Base-by-base conservation (phyloP, 2,113 vertebrate genomes). In the Paedocypris sp. region DNA sequence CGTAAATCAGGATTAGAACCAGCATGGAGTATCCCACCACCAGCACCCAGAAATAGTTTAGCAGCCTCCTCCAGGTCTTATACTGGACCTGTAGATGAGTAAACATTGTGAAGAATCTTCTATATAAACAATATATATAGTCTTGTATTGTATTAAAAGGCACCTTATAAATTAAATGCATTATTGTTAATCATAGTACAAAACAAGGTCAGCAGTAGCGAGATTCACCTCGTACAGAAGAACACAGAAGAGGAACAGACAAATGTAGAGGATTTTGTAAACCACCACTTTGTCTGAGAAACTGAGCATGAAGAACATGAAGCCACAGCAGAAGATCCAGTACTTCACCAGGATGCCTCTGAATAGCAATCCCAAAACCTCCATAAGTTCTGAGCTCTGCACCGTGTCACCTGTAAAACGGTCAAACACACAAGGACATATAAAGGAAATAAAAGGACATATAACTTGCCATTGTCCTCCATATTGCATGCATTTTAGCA, bases 251-350 rank as follows among this genome's bases (percentile, higher is more conserved):
- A 74, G 64, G 48, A 89, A 84, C 25, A 89, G 77, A 54, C 83
- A 71, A 35, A 81, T 35, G 13, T 82, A 84, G 60, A 86, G 74
- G 54, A 83, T 85, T 80, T 85, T 80, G 64, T 86, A 83, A 6
- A 78, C 77, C 0, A 75, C 83, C 16, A 78, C 64, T 46, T 81
- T 87, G 68, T 86, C 82, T 0, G 66, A 75, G 67, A 86, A 86
- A 75, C 87, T 86, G 75, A 85, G 58, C 10, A 86, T 47, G 61
- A 84, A 86, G 73, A 87, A 83, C 77, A 87, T 82, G 56, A 78
- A 77, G 49, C 80, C 80, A 50, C 87, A 89, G 73, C 83, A 80
- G 31, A 82, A 76, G 61, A 87, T 86, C 83, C 84, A 84, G 73
- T 82, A 82, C 69, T 89, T 83, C 32, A 83, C 83, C 56, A 80